Evolutionary conservation across 2,797 vertebrate genomes (phyloP).

Genomic region (Heliangelus exortis): DNA sequence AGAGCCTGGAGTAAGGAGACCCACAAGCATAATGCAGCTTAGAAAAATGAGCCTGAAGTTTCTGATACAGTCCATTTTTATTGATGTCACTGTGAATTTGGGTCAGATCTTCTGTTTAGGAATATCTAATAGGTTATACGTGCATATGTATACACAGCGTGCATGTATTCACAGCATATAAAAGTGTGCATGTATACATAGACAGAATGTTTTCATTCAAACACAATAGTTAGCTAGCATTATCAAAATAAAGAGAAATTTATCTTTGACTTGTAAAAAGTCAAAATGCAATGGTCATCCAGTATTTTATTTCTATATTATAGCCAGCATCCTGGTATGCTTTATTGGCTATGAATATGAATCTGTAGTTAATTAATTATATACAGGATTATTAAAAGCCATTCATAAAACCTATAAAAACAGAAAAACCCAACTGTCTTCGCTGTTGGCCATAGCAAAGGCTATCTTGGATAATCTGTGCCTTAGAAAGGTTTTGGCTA

Average conservation of each 20-base stretch:
- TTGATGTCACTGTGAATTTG: background rate
- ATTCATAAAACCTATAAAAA: background rate
- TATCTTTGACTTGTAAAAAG: background rate
- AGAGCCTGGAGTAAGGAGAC: background rate
- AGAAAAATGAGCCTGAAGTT: background rate
- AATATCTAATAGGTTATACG: background rate
- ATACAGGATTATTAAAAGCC: background rate
- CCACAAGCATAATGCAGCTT: background rate
- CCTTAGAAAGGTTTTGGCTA: background rate
- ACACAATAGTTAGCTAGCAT: background rate
- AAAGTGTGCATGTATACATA: background rate
- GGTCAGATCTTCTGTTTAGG: background rate
- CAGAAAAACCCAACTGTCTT: background rate
- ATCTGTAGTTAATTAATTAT: background rate
- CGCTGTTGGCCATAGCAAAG: background rate
- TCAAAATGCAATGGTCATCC: background rate
- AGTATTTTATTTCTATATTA: background rate
- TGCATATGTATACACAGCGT: background rate
- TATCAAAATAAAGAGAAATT: background rate
- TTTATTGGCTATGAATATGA: background rate
- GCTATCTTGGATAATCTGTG: background rate
- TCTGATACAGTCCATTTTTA: background rate
- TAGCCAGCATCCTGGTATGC: background rate
- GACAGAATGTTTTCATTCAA: background rate
- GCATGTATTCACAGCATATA: background rate